Percentiles rank a stretch among this genome's conserved stretches.
phyloP scores from a whole-genome alignment of 1,140 invertebrate species.

The Bombyx mori region DNA sequence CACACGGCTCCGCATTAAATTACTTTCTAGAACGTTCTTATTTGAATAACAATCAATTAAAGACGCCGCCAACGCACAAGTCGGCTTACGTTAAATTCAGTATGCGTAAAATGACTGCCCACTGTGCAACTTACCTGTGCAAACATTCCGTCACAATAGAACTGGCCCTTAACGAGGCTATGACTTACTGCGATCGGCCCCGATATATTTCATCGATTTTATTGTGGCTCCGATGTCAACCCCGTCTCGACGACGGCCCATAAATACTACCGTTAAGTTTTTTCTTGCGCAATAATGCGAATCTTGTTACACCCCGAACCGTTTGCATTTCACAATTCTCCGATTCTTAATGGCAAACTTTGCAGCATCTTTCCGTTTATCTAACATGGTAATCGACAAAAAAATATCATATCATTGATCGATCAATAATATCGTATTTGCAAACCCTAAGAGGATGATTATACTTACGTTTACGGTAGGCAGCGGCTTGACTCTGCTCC shows the following conservation, averaged over 20 bases:
- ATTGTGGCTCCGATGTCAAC: conserved; percentile 69
- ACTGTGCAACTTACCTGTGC: conserved; percentile 55
- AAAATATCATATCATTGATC: too few relatives aligned
- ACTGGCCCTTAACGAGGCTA: conserved; percentile 29
- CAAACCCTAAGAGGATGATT: too few relatives aligned
- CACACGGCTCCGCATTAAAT: too few relatives aligned
- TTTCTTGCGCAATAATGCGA: conserved; percentile 44
- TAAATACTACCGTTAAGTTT: conserved; percentile 50
- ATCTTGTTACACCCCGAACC: conserved; percentile 35
- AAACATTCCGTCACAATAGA: conserved; percentile 42
- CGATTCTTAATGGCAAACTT: not conserved
- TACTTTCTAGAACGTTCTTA: not conserved
- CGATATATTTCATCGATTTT: conserved; percentile 69
- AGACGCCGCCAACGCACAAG: too few relatives aligned
- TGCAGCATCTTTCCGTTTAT: too few relatives aligned
- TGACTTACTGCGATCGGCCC: conserved; percentile 53
- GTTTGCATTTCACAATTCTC: conserved; percentile 7
- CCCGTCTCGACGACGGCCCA: conserved; percentile 52
- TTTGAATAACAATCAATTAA: conserved; percentile 14
- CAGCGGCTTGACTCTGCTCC: too few relatives aligned
- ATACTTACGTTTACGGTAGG: too few relatives aligned
- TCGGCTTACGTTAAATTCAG: too few relatives aligned
- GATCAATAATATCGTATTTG: too few relatives aligned
- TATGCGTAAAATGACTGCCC: conserved; percentile 15
- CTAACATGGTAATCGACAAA: too few relatives aligned